Percentiles rank a stretch among this genome's conserved stretches.
Evolutionary conservation across 2,113 vertebrate genomes (phyloP).

Genomic region (Anarrhichthys ocellatus): DNA sequence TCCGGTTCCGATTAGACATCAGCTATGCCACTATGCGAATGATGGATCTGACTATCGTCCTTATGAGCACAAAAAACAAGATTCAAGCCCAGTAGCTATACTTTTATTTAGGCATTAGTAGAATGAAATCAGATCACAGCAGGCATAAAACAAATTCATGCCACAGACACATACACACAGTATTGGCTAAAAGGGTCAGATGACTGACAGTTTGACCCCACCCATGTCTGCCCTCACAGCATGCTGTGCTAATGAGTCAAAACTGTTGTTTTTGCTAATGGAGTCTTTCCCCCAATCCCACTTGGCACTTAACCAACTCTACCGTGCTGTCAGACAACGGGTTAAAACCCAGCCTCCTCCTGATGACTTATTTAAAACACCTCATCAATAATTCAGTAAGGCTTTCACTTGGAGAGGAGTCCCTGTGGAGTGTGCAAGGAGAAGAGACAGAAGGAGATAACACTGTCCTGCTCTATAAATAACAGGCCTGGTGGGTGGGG

Average conservation of each 20-base stretch:
- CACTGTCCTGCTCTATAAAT: conserved; percentile 68
- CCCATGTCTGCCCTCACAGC: conserved; percentile 56
- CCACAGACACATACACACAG: background rate
- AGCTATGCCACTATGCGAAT: background rate
- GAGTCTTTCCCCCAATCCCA: conserved; percentile 42
- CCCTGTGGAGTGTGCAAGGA: conserved; percentile 59
- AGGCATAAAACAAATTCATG: background rate
- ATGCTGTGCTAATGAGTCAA: conserved; percentile 53
- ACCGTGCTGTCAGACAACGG: conserved; percentile 58
- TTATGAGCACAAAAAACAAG: background rate
- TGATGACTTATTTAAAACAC: conserved; percentile 78
- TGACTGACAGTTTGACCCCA: conserved; percentile 28
- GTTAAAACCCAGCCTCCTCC: conserved; percentile 63
- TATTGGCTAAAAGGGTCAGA: conserved; percentile 10
- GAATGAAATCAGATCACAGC: background rate
- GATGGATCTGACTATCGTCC: background rate
- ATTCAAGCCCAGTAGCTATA: background rate
- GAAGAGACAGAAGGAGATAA: conserved; percentile 48
- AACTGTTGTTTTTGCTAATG: conserved; percentile 75
- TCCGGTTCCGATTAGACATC: background rate
- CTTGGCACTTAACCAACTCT: conserved; percentile 53
- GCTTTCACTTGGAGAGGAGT: conserved; percentile 70
- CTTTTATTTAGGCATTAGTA: background rate
- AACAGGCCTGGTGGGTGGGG: conserved; percentile 36
- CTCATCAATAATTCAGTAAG: conserved; percentile 81